Evolutionary conservation across 2,888 invertebrate species (phyloP), one percentile per base, ranked within the genome.

Genomic region (Euzophera pinguis): DNA sequence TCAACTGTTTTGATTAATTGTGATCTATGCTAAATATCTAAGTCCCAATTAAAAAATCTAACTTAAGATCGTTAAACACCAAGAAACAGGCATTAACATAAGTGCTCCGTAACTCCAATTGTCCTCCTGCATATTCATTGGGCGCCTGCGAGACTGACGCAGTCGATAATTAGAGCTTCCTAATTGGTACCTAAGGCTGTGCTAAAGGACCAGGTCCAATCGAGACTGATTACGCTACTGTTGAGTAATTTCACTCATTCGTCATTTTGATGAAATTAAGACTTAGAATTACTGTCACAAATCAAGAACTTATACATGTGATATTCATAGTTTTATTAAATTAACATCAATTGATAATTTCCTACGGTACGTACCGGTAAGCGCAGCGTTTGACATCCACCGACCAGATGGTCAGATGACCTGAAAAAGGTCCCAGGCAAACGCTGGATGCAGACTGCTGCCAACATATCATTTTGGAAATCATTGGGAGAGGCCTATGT

Each of bases 71-170:
- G 34, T 37, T 35, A 49, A 27, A 32, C 32, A 38, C 13, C 14
- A 39, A 50, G 42, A 50, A 50, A 50, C 29, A 22, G 9, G 10
- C 35, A 56, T 57, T 57, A 54, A 50, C 39, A 37, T 53, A 54
- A 57, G 54, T 41, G 52, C 14, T 47, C 51, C 34, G 53, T 39
- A 37, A 47, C 39, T 52, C 39, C 51, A 51, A 51, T 51, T 54
- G 48, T 49, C 53, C 61, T 58, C 56, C 32, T 74, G 70, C 73
- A 74, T 74, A 75, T 75, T 74, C 75, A 74, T 65, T 58, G 61
- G 54, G 52, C 32, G 32, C 32, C 32, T 32, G 63, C 49, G 61
- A 59, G 64, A 47, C 56, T 43, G 64, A 64, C 65, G 63, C 57
- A 59, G 53, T 53, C 59, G 64, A 65, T 73, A 73, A 75, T 75